Conservation (phyloP, 2,888 invertebrate genomes). For the Hymenopus coronatus region DNA sequence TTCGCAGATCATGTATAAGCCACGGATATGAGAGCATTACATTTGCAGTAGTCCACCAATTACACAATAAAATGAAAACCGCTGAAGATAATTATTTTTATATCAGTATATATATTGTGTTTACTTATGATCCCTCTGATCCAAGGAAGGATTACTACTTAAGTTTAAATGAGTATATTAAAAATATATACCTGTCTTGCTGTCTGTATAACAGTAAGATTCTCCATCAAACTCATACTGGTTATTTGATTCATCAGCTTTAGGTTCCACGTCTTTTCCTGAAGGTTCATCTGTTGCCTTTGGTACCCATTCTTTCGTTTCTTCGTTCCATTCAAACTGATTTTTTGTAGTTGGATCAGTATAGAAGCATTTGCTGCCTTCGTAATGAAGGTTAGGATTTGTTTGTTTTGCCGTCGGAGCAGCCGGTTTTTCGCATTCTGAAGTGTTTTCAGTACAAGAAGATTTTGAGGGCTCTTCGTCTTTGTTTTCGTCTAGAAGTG, state of each 20-base stretch:
- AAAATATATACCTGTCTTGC: constrained; percentile 35
- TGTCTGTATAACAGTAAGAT: constrained; percentile 40
- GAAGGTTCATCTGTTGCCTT: not conserved
- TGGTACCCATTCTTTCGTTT: constrained; percentile 43
- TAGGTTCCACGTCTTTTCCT: not conserved
- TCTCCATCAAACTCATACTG: constrained; percentile 41
- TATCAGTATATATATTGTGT: too few relatives aligned
- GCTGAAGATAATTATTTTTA: too few relatives aligned
- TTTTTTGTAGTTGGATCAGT: constrained; percentile 68
- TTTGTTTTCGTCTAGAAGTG: not conserved
- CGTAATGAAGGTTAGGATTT: constrained; percentile 59
- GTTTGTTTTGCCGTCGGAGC: not conserved
- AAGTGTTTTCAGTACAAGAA: not conserved
- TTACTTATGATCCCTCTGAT: too few relatives aligned
- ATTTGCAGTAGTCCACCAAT: too few relatives aligned
- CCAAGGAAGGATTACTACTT: too few relatives aligned
- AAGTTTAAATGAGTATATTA: not conserved
- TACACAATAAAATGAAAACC: too few relatives aligned
- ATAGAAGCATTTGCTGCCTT: constrained; percentile 68
- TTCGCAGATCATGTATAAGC: too few relatives aligned
- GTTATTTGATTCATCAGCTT: not conserved
- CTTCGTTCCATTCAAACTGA: constrained; percentile 63
- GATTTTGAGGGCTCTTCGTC: not conserved
- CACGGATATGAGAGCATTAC: too few relatives aligned
- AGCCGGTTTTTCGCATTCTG: not conserved